phyloP scores from a whole-genome alignment of 1,140 invertebrate species.

The Scaptomyza pallida region DNA sequence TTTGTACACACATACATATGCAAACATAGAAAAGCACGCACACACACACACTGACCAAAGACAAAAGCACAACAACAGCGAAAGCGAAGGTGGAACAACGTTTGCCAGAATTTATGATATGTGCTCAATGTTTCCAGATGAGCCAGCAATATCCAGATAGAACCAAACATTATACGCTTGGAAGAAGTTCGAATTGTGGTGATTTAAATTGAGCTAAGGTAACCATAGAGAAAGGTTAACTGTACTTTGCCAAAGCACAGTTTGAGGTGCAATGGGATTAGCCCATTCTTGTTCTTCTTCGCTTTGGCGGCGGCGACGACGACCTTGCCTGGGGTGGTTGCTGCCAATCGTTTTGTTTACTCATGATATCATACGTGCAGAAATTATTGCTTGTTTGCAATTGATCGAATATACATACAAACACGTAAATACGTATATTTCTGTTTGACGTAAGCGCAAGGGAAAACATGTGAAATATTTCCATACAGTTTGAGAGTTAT shows the following conservation, averaged over 20 bases:
- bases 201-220: too few species aligned
- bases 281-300: slow-evolving; percentile 1
- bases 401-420: slow-evolving; percentile 4
- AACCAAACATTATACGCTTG: slow-evolving; percentile 29
- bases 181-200: not conserved
- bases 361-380: slow-evolving; percentile 33
- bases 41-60: not conserved
- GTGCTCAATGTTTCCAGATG: not conserved
- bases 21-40: not conserved
- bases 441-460: slow-evolving; percentile 55
- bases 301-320: slow-evolving; percentile 5
- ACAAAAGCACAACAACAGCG: slow-evolving; percentile 15
- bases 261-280: slow-evolving; percentile 31
- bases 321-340: slow-evolving; percentile 25
- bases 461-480: slow-evolving; percentile 39
- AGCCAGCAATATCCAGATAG: slow-evolving; percentile 35
- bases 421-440: not conserved
- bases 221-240: slow-evolving; percentile 9
- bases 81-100: slow-evolving; percentile 15
- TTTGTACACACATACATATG: not conserved
- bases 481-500: slow-evolving; percentile 11
- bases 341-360: slow-evolving; percentile 28
- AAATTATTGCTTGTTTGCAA: slow-evolving; percentile 32
- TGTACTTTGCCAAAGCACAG: slow-evolving; percentile 37
- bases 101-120: not conserved